Evolutionary conservation across 2,113 vertebrate genomes (phyloP), one percentile per base, ranked within the genome.

Genomic region (Lagopus muta): DNA sequence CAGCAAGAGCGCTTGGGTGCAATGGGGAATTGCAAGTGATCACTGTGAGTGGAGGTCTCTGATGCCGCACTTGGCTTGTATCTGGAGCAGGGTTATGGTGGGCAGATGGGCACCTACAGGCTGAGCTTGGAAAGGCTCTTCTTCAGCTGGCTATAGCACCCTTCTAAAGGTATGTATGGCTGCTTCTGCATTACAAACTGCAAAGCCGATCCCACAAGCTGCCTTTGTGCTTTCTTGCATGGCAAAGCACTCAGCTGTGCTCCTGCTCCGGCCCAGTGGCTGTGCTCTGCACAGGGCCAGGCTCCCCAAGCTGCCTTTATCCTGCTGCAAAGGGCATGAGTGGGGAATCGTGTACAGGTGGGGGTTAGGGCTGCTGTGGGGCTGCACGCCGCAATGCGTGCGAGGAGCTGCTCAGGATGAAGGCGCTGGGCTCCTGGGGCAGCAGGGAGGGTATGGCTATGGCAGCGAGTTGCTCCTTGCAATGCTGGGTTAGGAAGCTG

Each of bases 281-380:
- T 34, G 21, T 45, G 12, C 20, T 48, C 21, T 48, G 47, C 11
- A 11, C 47, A 48, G 47, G 47, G 21, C 21, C 47, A 48, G 47
- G 11, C 47, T 67, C 32, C 15, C 30, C 32, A 25, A 32, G 67
- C 24, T 6, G 17, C 55, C 43, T 40, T 22, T 45, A 19, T 28
- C 47, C 36, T 3, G 0, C 6, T 70, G 20, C 0, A 2, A 13
- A 38, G 47, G 22, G 30, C 48, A 66, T 42, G 52, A 43, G 55
- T 78, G 8, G 3, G 43, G 5, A n/a, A n/a, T 16, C 14, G 38
- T 32, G 21, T 2, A 34, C 8, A 0, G 0, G 2, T 52, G 76
- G 2, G 27, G 11, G 86, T 32, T 40, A 70, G 48, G 76, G 54
- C 64, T 2, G 2, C 11, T 55, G 78, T 0, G 1, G 54, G 80